phyloP scores from a whole-genome alignment of 2,113 vertebrate genomes.

The Junco hyemalis region DNA sequence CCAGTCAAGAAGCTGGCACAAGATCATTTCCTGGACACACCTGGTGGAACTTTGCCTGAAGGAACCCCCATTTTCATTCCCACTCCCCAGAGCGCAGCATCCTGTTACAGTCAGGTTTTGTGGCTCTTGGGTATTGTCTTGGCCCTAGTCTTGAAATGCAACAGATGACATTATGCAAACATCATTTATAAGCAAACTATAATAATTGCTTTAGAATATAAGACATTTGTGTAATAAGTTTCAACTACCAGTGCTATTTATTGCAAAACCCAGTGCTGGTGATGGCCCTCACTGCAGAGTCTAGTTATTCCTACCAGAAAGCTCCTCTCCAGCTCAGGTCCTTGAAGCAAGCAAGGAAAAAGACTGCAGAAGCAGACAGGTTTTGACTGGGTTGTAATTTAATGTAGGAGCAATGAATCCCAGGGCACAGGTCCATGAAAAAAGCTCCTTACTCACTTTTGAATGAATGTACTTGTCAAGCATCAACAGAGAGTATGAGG shows the following conservation, averaged over 20 bases:
- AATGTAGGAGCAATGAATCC: neutral
- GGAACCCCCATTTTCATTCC: neutral
- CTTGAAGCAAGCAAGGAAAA: neutral
- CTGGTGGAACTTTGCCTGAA: neutral
- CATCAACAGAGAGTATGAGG: neutral
- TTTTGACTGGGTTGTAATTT: neutral
- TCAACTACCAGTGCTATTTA: neutral
- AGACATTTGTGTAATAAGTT: accelerated
- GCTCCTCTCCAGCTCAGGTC: neutral
- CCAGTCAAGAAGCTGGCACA: neutral
- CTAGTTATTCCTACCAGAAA: neutral
- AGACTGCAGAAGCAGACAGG: neutral
- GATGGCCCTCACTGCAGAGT: neutral
- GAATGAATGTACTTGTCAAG: neutral
- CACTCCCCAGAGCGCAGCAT: neutral
- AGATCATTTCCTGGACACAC: neutral
- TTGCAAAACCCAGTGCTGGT: neutral
- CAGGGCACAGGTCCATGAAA: neutral
- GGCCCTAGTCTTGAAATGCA: neutral
- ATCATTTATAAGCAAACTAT: neutral
- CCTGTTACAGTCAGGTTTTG: neutral
- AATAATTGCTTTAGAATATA: neutral
- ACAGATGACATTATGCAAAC: neutral
- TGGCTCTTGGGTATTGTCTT: neutral
- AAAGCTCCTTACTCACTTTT: accelerated